Conservation (phyloP, 2,113 vertebrate species). For the Halcyon malimbica region DNA sequence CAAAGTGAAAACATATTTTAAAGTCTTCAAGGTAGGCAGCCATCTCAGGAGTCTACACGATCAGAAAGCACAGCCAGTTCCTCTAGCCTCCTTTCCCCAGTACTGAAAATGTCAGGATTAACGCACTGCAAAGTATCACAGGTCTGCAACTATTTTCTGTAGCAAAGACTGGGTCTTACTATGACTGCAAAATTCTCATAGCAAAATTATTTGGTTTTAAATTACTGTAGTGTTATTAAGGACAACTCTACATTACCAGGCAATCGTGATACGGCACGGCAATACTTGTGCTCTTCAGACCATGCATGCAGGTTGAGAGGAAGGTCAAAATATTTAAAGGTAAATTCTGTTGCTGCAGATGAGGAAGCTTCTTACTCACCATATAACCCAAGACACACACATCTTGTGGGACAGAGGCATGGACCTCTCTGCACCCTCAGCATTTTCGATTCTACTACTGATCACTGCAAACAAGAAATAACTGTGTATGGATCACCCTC, state of each 20-base stretch:
- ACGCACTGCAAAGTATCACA: background rate
- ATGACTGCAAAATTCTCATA: background rate
- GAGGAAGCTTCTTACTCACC: background rate
- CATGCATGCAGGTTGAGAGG: background rate
- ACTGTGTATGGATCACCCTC: background rate
- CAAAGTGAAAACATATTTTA: conserved; percentile 78
- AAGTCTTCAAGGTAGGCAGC: conserved; percentile 48
- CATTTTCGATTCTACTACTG: background rate
- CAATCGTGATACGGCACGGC: background rate
- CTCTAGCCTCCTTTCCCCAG: conserved; percentile 77
- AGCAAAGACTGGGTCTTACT: background rate
- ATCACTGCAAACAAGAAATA: background rate
- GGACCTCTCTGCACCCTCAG: background rate
- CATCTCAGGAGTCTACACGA: background rate
- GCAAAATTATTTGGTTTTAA: background rate
- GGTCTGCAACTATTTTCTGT: background rate
- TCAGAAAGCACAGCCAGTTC: conserved; percentile 67
- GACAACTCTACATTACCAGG: background rate
- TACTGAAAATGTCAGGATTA: conserved; percentile 67
- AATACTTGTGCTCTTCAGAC: background rate
- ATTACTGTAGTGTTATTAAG: background rate
- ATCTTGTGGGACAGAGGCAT: background rate
- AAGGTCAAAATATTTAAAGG: background rate
- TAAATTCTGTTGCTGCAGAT: background rate
- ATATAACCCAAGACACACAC: background rate